Percentiles rank a stretch among this genome's conserved stretches.
These are phyloP conservation scores for Prolemur simus DNA, from an alignment of 2,113 vertebrate genomes.

Conservation along the genomic window DNA sequence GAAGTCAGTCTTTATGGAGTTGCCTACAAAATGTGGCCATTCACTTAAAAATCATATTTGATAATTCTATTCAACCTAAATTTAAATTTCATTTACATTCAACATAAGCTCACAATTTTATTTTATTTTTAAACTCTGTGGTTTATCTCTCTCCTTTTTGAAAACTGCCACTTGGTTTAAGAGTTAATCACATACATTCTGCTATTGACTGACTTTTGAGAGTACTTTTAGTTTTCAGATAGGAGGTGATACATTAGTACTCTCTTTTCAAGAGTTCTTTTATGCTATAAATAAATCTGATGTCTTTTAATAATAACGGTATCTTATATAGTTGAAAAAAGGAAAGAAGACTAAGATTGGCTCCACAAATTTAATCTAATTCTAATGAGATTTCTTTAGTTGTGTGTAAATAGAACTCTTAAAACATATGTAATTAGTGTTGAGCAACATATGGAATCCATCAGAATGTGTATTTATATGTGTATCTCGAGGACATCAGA, in stretches of 20 bases:
- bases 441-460: slow-evolving; percentile 19
- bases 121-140: not conserved
- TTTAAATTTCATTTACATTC: not conserved
- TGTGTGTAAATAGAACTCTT: slow-evolving; percentile 53
- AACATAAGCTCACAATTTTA: not conserved
- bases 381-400: slow-evolving; percentile 37
- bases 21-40: not conserved
- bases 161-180: not conserved
- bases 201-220: not conserved
- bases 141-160: not conserved
- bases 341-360: not conserved
- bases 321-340: not conserved
- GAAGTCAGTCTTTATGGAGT: not conserved
- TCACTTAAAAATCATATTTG: not conserved
- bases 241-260: not conserved
- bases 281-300: not conserved
- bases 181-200: not conserved
- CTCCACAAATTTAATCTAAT: slow-evolving; percentile 34
- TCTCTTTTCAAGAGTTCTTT: not conserved
- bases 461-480: not conserved
- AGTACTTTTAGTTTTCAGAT: not conserved
- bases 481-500: slow-evolving; percentile 30
- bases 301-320: not conserved
- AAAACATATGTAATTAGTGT: slow-evolving; percentile 16
- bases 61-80: not conserved